Conservation (phyloP, 2,113 vertebrate species). For the Ctenodactylus gundi region DNA sequence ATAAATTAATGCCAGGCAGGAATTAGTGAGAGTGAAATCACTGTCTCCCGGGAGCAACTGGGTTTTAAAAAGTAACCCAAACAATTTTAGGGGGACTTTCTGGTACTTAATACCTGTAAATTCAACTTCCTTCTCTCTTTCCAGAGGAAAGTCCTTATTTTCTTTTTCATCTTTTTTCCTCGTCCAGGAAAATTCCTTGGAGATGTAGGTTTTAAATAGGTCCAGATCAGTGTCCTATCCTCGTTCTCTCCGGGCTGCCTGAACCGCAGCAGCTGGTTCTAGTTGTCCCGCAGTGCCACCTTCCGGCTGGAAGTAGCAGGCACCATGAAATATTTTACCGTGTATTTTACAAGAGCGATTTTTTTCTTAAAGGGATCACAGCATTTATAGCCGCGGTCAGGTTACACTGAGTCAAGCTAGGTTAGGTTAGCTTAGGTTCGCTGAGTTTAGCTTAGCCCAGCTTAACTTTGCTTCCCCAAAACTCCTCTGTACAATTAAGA, state of each 20-base stretch:
- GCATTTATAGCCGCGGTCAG: neutral
- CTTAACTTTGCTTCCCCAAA: neutral
- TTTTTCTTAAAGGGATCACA: conserved; percentile 21
- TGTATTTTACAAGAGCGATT: conserved; percentile 3
- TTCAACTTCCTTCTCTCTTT: neutral
- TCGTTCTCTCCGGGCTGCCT: neutral
- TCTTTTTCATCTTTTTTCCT: conserved; percentile 23
- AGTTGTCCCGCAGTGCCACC: conserved; percentile 81
- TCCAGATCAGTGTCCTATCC: neutral
- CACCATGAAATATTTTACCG: neutral
- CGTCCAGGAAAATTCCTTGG: neutral
- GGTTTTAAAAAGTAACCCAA: conserved; percentile 7
- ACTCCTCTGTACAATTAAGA: neutral
- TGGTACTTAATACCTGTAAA: neutral
- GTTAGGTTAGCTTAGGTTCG: neutral
- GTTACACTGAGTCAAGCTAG: neutral
- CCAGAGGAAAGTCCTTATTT: neutral
- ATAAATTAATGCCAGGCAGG: conserved; percentile 1
- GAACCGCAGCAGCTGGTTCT: neutral
- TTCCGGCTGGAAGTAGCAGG: conserved; percentile 72
- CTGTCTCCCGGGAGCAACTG: neutral
- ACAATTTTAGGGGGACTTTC: conserved; percentile 8
- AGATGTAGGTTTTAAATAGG: conserved; percentile 7
- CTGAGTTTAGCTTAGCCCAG: too few relatives aligned
- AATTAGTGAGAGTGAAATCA: conserved; percentile 10